Base-by-base conservation (phyloP, 2,113 vertebrate genomes). In the Tupaia tana region DNA sequence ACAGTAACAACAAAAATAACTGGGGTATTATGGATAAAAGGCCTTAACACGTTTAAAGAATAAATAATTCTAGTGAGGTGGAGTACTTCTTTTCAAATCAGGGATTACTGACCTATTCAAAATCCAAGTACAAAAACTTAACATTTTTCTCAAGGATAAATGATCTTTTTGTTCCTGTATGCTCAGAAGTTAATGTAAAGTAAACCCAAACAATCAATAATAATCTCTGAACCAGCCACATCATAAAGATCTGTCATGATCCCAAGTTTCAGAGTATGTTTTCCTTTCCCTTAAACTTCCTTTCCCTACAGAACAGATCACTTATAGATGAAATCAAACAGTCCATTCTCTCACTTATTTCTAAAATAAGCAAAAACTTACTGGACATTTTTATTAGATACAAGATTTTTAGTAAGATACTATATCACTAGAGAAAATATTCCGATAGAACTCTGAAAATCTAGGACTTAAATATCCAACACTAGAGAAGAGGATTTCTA, bases 321-420 rank as follows among this genome's bases (percentile, higher is more conserved):
- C 14, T 64, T 59, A 82, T 59, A 82, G 73, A 66, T 85, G 84
- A 64, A 70, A 29, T 24, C 12, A 56, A 31, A 52, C 22, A 63
- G n/a, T 5, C 34, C 61, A n/a, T 75, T 71, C 27, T 88, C 31
- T 92, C 34, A 82, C 71, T 95, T 90, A 43, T 25, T 95, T 94
- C 81, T 93, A 43, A 86, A 89, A 88, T 25, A 95, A 89, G 87
- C 4, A 25, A 63, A 93, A 94, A 74, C 25, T 43, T 43, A 43
- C 25, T 71, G 19, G 18, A 29, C 9, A 29, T 91, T 94, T 90
- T 75, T 58, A 52, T 86, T 77, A 83, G 56, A 81, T 29, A 31
- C 1, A 78, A 75, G 19, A 43, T 69, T 96, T 82, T 91, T 89
- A 69, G 19, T 71, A 91, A 67, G 27, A 59, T 16, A 66, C 13